phyloP scores from a whole-genome alignment of 2,113 vertebrate species.

The Pterophyllum scalare region DNA sequence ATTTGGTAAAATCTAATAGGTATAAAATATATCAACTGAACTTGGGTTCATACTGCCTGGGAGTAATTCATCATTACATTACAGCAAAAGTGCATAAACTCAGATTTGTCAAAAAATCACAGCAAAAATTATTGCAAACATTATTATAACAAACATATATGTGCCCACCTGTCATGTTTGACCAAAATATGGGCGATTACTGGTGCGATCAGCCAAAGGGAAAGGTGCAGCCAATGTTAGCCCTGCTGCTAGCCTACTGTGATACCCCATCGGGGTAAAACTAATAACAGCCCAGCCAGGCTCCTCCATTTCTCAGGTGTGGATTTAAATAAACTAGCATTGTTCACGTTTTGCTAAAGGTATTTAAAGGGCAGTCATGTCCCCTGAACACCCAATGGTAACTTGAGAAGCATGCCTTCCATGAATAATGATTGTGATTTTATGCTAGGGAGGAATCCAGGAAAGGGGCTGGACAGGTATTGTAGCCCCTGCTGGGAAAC shows the following conservation, averaged over 20 bases:
- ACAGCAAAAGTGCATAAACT: too few relatives aligned
- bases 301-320: neutral
- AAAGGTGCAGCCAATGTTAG: slow-evolving; percentile 48
- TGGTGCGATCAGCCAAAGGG: neutral
- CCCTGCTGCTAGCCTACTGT: slow-evolving; percentile 34
- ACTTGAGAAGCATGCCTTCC: slow-evolving; percentile 48
- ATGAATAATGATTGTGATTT: slow-evolving; percentile 54
- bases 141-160: neutral
- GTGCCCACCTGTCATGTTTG: neutral
- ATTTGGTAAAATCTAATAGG: neutral
- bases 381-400: slow-evolving; percentile 37
- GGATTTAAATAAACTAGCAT: slow-evolving; percentile 48
- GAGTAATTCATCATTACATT: too few relatives aligned
- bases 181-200: neutral
- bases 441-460: slow-evolving; percentile 48
- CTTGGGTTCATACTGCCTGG: too few relatives aligned
- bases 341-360: slow-evolving; percentile 48
- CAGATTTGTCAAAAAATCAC: too few relatives aligned
- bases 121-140: too few relatives aligned
- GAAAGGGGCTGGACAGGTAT: slow-evolving; percentile 51
- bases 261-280: slow-evolving; percentile 45
- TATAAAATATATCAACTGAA: neutral
- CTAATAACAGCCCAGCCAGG: slow-evolving; percentile 20
- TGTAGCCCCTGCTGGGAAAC: slow-evolving; percentile 66
- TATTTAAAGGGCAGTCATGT: slow-evolving; percentile 22